Percentiles rank a stretch among this genome's conserved stretches.
Conservation (phyloP, 2,797 vertebrate genomes). For the Microcaecilia unicolor region DNA sequence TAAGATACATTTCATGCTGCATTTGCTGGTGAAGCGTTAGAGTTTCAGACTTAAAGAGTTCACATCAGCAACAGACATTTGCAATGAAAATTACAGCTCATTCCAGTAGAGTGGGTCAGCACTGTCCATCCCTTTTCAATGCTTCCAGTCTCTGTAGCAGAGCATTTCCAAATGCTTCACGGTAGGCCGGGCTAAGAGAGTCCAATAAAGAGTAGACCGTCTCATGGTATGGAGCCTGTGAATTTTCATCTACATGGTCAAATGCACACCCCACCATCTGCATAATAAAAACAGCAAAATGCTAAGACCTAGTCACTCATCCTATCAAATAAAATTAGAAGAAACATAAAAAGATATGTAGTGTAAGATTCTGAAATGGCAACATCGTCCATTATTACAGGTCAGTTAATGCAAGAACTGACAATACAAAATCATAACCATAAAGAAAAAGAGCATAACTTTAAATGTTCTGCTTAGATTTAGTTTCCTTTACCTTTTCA, state of each 20-base stretch:
- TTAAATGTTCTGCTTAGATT: too few species aligned
- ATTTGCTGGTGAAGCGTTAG: constrained; percentile 6
- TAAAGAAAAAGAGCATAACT: too few species aligned
- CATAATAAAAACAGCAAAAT: constrained; percentile 10
- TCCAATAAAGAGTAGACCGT: constrained; percentile 95
- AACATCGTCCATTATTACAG: too few species aligned
- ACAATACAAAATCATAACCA: too few species aligned
- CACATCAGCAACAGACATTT: constrained; percentile 2
- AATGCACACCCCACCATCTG: constrained; percentile 89
- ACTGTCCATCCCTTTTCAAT: constrained; percentile 77
- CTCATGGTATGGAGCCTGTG: constrained; percentile 83
- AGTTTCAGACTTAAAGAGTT: constrained; percentile 1
- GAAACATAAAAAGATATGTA: not conserved
- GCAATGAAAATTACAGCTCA: not conserved
- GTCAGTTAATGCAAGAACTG: too few species aligned
- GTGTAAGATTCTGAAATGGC: too few species aligned
- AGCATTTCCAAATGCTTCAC: constrained; percentile 92
- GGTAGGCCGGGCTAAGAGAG: constrained; percentile 88
- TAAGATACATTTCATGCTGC: constrained; percentile 7
- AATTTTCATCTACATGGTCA: constrained; percentile 76
- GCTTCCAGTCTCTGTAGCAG: constrained; percentile 86
- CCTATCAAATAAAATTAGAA: not conserved
- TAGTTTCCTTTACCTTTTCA: too few species aligned
- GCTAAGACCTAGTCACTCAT: too few species aligned
- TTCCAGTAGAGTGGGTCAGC: constrained; percentile 24